phyloP scores from a whole-genome alignment of 2,888 invertebrate genomes.

The Clepsis dumicolana region DNA sequence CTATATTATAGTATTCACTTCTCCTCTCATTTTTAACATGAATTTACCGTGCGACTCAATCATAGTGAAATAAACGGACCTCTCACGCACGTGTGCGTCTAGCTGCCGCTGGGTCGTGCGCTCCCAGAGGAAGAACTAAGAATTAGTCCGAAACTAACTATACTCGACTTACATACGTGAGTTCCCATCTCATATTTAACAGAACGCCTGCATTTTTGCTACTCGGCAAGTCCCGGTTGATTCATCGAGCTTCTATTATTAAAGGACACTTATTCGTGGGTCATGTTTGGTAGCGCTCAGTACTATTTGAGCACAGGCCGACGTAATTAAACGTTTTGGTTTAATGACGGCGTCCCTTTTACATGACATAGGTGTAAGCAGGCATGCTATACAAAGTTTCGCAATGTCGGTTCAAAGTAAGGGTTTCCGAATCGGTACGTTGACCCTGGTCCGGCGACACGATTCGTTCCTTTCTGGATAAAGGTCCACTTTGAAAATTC shows the following conservation, averaged over 20 bases:
- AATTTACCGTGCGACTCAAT: too few relatives aligned
- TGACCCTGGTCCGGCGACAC: slow-evolving; percentile 26
- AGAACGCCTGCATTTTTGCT: background rate
- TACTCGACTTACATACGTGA: too few relatives aligned
- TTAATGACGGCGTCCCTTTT: slow-evolving; percentile 2
- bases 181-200: slow-evolving; percentile 9
- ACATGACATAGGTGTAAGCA: background rate
- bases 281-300: slow-evolving; percentile 10
- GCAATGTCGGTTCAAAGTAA: background rate
- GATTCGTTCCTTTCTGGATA: slow-evolving; percentile 32
- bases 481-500: slow-evolving; percentile 39
- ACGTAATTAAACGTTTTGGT: background rate
- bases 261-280: slow-evolving; percentile 19
- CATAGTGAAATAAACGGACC: too few relatives aligned
- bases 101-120: too few relatives aligned
- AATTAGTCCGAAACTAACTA: too few relatives aligned
- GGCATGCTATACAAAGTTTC: slow-evolving; percentile 7
- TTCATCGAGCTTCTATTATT: slow-evolving; percentile 32
- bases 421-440: slow-evolving; percentile 19
- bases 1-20: background rate
- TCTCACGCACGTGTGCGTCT: too few relatives aligned
- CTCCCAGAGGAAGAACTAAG: too few relatives aligned
- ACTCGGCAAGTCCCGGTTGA: slow-evolving; percentile 15
- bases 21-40: slow-evolving; percentile 1
- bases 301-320: slow-evolving; percentile 9